These are phyloP conservation scores for Thereva unica DNA, from an alignment of 2,888 invertebrate genomes.

Conservation along the genomic window DNA sequence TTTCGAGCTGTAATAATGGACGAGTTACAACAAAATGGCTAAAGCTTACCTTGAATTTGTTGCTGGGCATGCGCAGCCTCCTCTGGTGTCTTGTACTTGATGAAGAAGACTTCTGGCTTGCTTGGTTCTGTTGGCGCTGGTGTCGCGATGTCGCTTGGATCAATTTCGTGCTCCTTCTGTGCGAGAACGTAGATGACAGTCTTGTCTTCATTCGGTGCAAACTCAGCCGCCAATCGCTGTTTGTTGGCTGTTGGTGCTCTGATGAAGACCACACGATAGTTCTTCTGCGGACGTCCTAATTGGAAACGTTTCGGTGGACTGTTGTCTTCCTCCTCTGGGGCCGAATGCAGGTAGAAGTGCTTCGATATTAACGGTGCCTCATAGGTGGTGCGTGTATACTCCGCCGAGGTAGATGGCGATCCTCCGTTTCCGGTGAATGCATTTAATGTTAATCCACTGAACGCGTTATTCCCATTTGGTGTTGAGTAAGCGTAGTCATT, in stretches of 20 bases:
- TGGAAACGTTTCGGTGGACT: constrained; percentile 27
- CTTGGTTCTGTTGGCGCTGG: constrained; percentile 40
- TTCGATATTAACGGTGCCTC: constrained; percentile 49
- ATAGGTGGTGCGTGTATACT: constrained; percentile 15
- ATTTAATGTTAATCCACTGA: constrained; percentile 12
- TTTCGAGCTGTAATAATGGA: not conserved
- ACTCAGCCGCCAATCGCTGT: constrained; percentile 34
- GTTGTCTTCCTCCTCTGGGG: constrained; percentile 55
- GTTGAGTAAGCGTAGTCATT: constrained; percentile 12
- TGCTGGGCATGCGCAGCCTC: constrained; percentile 41
- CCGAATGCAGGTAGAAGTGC: constrained; percentile 57
- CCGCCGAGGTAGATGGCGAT: not conserved
- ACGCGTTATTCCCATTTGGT: not conserved
- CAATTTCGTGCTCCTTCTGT: constrained; percentile 39
- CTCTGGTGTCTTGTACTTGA: constrained; percentile 41
- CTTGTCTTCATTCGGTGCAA: constrained; percentile 42
- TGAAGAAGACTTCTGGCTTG: constrained; percentile 41
- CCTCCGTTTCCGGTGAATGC: constrained; percentile 44
- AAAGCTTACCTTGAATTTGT: constrained; percentile 39
- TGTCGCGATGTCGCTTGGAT: constrained; percentile 35
- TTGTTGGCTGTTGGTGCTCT: constrained; percentile 50
- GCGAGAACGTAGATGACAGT: constrained; percentile 42
- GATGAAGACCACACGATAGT: constrained; percentile 58
- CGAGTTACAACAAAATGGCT: not conserved
- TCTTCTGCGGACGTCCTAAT: constrained; percentile 55